These are phyloP conservation scores for Prolemur simus DNA, from an alignment of 2,113 vertebrate species.

Conservation along the genomic window DNA sequence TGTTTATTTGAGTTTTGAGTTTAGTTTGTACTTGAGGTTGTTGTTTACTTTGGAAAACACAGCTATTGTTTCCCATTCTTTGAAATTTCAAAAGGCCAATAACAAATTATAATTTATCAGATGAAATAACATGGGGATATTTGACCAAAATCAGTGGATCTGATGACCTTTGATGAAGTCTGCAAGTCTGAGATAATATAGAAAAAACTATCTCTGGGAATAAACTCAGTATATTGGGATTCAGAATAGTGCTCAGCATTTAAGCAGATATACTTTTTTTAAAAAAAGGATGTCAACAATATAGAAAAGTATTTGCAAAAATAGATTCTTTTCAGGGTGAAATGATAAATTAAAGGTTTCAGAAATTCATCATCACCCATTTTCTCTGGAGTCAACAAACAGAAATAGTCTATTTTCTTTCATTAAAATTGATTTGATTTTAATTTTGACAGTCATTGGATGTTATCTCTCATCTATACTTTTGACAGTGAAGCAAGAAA, in stretches of 20 bases:
- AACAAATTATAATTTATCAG: slow-evolving; percentile 73
- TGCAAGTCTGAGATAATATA: slow-evolving; percentile 76
- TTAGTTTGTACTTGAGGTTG: slow-evolving; percentile 58
- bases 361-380: slow-evolving; percentile 76
- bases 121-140: slow-evolving; percentile 67
- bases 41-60: slow-evolving; percentile 70
- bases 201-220: slow-evolving; percentile 72
- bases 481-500: slow-evolving; percentile 82
- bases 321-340: slow-evolving; percentile 66
- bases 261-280: slow-evolving; percentile 67
- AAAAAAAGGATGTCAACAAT: slow-evolving; percentile 74
- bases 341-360: slow-evolving; percentile 82
- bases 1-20: slow-evolving; percentile 23
- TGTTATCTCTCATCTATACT: slow-evolving; percentile 85
- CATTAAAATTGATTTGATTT: slow-evolving; percentile 82
- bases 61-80: slow-evolving; percentile 63
- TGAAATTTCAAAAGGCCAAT: slow-evolving; percentile 69
- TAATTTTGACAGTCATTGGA: slow-evolving; percentile 82
- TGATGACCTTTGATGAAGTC: slow-evolving; percentile 80
- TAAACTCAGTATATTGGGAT: slow-evolving; percentile 73
- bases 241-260: slow-evolving; percentile 74
- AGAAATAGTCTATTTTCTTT: slow-evolving; percentile 67
- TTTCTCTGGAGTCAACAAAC: slow-evolving; percentile 75
- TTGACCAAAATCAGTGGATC: slow-evolving; percentile 75
- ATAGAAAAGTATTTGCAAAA: slow-evolving; percentile 77